These are phyloP conservation scores for Xiphophorus hellerii DNA, from an alignment of 2,113 vertebrate genomes.

Conservation along the genomic window DNA sequence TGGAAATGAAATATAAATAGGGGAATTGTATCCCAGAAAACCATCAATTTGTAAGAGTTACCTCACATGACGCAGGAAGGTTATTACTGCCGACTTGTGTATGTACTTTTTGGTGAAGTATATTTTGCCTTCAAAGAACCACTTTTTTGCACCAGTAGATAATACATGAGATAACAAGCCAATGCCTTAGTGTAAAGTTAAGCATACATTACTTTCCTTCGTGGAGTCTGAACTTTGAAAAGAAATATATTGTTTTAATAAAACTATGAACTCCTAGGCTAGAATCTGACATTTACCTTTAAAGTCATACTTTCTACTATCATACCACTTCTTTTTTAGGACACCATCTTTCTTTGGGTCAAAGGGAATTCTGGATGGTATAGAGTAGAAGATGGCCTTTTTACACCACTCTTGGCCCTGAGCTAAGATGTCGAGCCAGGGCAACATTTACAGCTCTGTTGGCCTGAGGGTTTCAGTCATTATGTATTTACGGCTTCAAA, in stretches of 20 bases:
- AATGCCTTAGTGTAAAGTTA: slow-evolving; percentile 19
- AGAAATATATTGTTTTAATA: slow-evolving; percentile 35
- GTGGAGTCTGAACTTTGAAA: slow-evolving; percentile 20
- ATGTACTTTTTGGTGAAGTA: slow-evolving; percentile 39
- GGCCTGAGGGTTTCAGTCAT: slow-evolving; percentile 46
- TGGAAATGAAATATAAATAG: slow-evolving; percentile 63
- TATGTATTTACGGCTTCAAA: slow-evolving; percentile 52
- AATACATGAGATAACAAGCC: slow-evolving; percentile 6
- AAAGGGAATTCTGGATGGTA: slow-evolving; percentile 9
- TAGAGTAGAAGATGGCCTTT: slow-evolving; percentile 41
- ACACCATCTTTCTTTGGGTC: not conserved
- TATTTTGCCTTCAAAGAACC: slow-evolving; percentile 31
- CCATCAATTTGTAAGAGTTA: slow-evolving; percentile 52
- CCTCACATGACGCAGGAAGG: slow-evolving; percentile 30
- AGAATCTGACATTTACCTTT: slow-evolving; percentile 58
- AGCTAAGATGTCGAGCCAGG: slow-evolving; percentile 28
- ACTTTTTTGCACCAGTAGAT: slow-evolving; percentile 33
- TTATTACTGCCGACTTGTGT: slow-evolving; percentile 38
- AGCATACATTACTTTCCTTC: slow-evolving; percentile 23
- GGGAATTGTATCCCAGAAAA: slow-evolving; percentile 33
- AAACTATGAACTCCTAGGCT: slow-evolving; percentile 36
- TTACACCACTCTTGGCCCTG: slow-evolving; percentile 19
- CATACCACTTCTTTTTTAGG: not conserved
- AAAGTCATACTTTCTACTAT: slow-evolving; percentile 34
- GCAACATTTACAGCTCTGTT: slow-evolving; percentile 49